Conservation (phyloP, 2,797 vertebrate species). For the Margarornis squamiger region DNA sequence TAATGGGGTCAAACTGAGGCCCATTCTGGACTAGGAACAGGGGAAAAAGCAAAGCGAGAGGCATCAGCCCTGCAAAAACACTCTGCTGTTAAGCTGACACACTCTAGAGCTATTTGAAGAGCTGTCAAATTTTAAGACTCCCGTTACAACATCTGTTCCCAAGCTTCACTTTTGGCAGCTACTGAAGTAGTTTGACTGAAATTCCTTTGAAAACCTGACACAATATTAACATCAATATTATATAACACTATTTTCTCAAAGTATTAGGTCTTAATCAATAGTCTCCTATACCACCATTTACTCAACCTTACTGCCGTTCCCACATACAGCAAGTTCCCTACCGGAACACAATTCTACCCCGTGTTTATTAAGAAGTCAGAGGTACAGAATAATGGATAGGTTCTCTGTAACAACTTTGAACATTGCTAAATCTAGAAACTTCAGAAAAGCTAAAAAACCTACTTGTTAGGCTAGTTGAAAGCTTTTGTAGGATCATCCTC, state of each 20-base stretch:
- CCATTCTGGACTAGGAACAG: neutral
- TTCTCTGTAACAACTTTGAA: neutral
- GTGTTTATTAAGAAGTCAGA: neutral
- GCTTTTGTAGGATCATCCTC: neutral
- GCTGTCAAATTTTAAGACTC: conserved; percentile 17
- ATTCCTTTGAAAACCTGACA: conserved; percentile 30
- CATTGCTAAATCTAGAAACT: neutral
- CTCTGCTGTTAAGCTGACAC: neutral
- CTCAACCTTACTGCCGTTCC: neutral
- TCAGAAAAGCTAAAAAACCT: neutral
- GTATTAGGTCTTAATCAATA: conserved; percentile 1
- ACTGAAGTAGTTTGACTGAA: neutral
- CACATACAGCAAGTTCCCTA: neutral
- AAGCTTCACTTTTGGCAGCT: conserved; percentile 23
- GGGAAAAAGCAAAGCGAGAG: neutral
- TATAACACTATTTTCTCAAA: neutral
- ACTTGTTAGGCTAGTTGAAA: neutral
- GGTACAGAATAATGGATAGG: neutral
- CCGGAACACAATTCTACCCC: fast-evolving
- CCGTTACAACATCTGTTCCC: conserved; percentile 34
- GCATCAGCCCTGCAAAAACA: neutral
- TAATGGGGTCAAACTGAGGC: neutral
- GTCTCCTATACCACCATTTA: neutral
- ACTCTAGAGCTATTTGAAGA: conserved; percentile 4
- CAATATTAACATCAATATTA: conserved; percentile 25